These are phyloP conservation scores for Tipula confusa DNA, from an alignment of 2,888 invertebrate species.

Conservation along the genomic window DNA sequence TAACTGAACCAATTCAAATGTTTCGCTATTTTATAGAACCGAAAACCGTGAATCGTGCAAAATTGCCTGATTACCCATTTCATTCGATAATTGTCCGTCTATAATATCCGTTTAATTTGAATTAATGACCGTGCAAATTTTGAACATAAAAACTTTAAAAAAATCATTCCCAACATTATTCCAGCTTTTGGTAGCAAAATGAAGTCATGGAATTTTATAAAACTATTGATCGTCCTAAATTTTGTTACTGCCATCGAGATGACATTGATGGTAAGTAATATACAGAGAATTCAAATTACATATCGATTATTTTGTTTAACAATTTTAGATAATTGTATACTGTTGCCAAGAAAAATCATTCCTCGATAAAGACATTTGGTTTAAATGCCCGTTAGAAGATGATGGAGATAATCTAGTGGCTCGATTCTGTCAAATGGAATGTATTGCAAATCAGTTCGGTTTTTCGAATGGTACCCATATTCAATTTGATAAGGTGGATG, in stretches of 20 bases:
- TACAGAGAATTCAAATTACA: not conserved
- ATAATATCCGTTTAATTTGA: not conserved
- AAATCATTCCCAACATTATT: not conserved
- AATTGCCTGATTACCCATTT: not conserved
- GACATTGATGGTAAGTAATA: not conserved
- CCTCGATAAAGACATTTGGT: not conserved
- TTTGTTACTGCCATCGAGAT: not conserved
- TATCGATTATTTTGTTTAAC: not conserved
- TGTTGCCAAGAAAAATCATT: not conserved
- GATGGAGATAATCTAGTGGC: not conserved
- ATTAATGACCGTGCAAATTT: too few species aligned
- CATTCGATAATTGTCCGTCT: not conserved
- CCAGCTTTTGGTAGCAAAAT: not conserved
- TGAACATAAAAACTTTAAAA: too few species aligned
- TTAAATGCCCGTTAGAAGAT: not conserved
- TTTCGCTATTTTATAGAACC: not conserved
- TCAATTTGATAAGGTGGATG: not conserved
- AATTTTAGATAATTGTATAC: not conserved
- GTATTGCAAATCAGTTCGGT: not conserved
- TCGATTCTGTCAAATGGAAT: not conserved
- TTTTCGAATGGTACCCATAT: not conserved
- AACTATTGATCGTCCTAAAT: not conserved
- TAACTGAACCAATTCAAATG: not conserved
- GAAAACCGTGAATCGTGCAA: not conserved
- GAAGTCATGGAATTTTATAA: not conserved